Percentiles rank a stretch among this genome's conserved stretches.
Conservation (phyloP, 2,113 vertebrate genomes). For the Ictalurus furcatus region DNA sequence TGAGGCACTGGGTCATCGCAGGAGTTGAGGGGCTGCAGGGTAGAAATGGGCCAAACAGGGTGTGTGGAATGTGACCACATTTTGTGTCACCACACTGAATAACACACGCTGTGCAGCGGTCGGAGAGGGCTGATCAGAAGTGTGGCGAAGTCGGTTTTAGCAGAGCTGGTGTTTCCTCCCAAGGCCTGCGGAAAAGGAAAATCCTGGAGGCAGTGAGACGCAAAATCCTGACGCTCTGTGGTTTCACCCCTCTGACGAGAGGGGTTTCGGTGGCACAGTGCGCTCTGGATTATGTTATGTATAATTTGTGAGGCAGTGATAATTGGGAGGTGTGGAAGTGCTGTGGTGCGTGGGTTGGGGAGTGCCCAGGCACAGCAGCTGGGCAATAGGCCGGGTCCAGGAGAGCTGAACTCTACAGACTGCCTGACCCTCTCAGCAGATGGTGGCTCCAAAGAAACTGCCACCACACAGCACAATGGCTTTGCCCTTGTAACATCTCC, state of each 20-base stretch:
- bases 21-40: slow-evolving; percentile 55
- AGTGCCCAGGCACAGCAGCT: slow-evolving; percentile 72
- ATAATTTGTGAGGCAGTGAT: slow-evolving; percentile 41
- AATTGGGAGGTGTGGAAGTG: slow-evolving; percentile 46
- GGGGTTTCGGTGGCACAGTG: slow-evolving; percentile 24
- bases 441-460: slow-evolving; percentile 76
- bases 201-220: slow-evolving; percentile 35
- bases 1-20: slow-evolving; percentile 2
- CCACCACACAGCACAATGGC: slow-evolving; percentile 74
- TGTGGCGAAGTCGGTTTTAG: slow-evolving; percentile 52
- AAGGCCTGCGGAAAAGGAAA: slow-evolving; percentile 37
- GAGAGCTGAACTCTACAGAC: slow-evolving; percentile 73
- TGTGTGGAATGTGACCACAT: slow-evolving; percentile 60
- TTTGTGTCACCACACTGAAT: slow-evolving; percentile 64
- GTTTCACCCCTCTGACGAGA: slow-evolving; percentile 40
- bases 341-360: slow-evolving; percentile 51
- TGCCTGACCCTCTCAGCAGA: slow-evolving; percentile 76
- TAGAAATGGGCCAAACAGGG: slow-evolving; percentile 52
- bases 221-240: slow-evolving; percentile 42
- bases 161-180: slow-evolving; percentile 45
- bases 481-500: slow-evolving; percentile 75
- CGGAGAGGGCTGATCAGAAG: slow-evolving; percentile 56
- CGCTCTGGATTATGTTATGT: slow-evolving; percentile 43
- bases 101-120: slow-evolving; percentile 57
- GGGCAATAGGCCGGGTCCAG: slow-evolving; percentile 75